These are phyloP conservation scores for Hozukius guyotensis DNA, from an alignment of 2,797 vertebrate genomes.

Conservation along the genomic window DNA sequence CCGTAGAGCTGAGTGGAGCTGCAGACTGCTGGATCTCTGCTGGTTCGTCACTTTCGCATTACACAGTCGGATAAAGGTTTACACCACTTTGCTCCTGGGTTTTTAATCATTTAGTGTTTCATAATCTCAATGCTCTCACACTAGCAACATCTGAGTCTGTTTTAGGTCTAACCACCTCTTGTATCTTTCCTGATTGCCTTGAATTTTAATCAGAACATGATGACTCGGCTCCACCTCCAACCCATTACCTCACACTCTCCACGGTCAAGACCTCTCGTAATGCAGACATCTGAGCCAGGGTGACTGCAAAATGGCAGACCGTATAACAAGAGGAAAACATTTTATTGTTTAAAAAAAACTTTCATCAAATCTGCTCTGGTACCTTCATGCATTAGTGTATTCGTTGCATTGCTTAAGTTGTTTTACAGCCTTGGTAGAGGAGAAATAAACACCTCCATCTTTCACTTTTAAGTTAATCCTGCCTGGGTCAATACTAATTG, in stretches of 20 bases:
- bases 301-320: neutral
- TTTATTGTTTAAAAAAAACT: neutral
- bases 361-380: too few species aligned
- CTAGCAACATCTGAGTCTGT: neutral
- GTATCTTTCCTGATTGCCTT: conserved; percentile 33
- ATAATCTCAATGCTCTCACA: neutral
- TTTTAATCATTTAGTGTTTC: too few species aligned
- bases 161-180: conserved; percentile 15
- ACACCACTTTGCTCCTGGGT: too few species aligned
- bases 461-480: neutral
- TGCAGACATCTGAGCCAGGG: neutral
- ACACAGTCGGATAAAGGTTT: too few species aligned
- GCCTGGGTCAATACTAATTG: neutral
- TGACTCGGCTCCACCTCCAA: conserved; percentile 31
- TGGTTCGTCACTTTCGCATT: neutral
- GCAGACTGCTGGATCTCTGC: neutral
- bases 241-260: conserved; percentile 12
- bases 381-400: neutral
- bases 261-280: conserved; percentile 14
- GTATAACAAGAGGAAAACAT: neutral
- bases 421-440: neutral
- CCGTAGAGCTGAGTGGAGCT: too few species aligned
- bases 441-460: too few species aligned
- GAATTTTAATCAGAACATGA: conserved; percentile 45
- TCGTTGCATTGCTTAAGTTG: neutral